Percentiles rank a stretch among this genome's conserved stretches.
These are phyloP conservation scores for Varanus komodoensis DNA, from an alignment of 2,113 vertebrate species.

Conservation along the genomic window DNA sequence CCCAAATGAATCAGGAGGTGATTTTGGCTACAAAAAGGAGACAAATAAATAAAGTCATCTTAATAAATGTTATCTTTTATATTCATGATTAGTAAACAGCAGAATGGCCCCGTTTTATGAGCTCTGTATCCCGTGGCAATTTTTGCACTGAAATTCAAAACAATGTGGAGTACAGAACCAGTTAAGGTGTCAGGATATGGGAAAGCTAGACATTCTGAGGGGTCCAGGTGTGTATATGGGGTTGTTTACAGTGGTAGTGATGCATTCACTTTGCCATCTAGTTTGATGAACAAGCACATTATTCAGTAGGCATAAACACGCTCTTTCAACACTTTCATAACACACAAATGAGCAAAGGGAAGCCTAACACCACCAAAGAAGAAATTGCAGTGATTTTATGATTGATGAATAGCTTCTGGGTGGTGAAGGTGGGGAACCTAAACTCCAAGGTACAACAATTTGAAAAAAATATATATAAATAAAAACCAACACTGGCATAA, in stretches of 20 bases:
- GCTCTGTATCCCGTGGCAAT: no score
- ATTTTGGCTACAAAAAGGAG: conserved; percentile 83
- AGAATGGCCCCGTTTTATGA: background rate
- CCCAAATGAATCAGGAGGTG: conserved; percentile 86
- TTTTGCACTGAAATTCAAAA: background rate
- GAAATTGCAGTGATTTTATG: background rate
- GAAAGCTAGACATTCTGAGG: background rate
- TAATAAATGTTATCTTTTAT: background rate
- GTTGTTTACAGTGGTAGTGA: background rate
- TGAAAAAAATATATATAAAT: background rate
- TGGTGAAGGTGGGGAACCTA: background rate
- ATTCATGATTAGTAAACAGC: background rate
- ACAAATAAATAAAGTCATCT: background rate
- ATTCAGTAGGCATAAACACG: background rate
- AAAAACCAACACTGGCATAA: background rate
- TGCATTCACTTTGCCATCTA: background rate
- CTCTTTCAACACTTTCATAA: no score
- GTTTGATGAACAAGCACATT: background rate
- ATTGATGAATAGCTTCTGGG: background rate
- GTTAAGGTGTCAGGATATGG: background rate
- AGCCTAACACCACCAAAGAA: background rate
- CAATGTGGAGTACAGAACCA: background rate
- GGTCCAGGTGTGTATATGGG: background rate
- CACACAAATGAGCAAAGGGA: background rate
- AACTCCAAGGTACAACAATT: background rate